phyloP scores from a whole-genome alignment of 2,113 vertebrate genomes.

The Sinocyclocheilus maitianheensis region DNA sequence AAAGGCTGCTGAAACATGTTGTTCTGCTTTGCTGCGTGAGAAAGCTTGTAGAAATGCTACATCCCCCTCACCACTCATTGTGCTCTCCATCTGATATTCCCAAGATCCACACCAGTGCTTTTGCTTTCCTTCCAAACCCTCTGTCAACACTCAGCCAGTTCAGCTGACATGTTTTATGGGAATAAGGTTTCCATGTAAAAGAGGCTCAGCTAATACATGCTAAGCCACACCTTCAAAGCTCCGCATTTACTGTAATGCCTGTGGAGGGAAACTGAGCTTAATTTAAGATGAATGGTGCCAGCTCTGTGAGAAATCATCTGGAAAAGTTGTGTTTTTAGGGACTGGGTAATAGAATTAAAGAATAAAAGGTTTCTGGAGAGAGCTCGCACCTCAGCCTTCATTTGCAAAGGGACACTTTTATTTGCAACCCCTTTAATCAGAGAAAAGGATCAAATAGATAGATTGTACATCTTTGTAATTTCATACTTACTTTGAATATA shows the following conservation, averaged over 20 bases:
- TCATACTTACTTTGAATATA: too few relatives aligned
- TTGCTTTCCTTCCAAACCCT: constrained; percentile 41
- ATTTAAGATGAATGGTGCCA: constrained; percentile 61
- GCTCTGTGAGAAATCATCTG: constrained; percentile 39
- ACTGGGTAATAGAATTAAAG: constrained; percentile 13
- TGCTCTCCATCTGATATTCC: constrained; percentile 33
- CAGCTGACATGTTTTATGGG: constrained; percentile 68
- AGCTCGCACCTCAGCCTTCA: background rate
- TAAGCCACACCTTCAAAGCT: constrained; percentile 57
- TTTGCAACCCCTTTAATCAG: too few relatives aligned
- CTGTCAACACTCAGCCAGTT: constrained; percentile 46
- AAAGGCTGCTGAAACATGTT: background rate
- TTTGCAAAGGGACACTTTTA: background rate
- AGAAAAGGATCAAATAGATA: too few relatives aligned
- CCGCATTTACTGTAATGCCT: constrained; percentile 55
- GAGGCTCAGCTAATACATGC: constrained; percentile 62
- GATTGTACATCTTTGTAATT: too few relatives aligned
- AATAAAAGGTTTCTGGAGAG: background rate
- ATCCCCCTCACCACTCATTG: constrained; percentile 26
- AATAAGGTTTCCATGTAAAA: constrained; percentile 54
- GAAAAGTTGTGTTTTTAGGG: constrained; percentile 56
- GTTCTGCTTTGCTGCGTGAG: constrained; percentile 1
- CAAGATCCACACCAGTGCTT: constrained; percentile 31
- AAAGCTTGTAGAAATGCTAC: constrained; percentile 26
- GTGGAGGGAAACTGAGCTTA: constrained; percentile 59